Evolutionary conservation across 2,797 vertebrate genomes (phyloP).

Genomic region (Falco peregrinus): DNA sequence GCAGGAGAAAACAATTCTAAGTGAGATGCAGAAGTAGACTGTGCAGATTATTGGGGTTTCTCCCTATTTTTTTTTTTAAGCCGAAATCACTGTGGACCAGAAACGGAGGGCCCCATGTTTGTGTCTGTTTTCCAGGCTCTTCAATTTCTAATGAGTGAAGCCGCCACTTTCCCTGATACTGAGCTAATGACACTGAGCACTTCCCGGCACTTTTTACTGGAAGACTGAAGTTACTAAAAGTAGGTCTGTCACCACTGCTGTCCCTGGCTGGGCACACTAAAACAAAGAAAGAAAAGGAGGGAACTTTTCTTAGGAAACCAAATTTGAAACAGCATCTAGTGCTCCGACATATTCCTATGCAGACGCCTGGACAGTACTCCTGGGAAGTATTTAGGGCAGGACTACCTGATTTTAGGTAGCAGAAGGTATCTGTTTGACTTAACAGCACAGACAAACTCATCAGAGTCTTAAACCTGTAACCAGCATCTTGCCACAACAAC

Average conservation of each 20-base stretch:
- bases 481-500: not conserved
- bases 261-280: not conserved
- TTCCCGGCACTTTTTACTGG: not conserved
- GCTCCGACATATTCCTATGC: not conserved
- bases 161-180: not conserved
- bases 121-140: not conserved
- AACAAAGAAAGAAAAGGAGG: not conserved
- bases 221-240: not conserved
- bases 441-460: not conserved
- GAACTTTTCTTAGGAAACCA: not conserved
- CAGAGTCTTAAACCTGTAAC: not conserved
- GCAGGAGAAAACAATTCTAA: not conserved
- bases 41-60: not conserved
- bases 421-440: not conserved
- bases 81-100: not conserved
- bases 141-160: not conserved
- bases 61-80: not conserved
- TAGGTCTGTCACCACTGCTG: not conserved
- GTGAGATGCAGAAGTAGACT: not conserved
- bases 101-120: not conserved
- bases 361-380: not conserved
- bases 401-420: not conserved
- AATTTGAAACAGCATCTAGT: not conserved
- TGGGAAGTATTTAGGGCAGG: not conserved
- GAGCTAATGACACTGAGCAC: not conserved